Evolutionary conservation across 2,888 invertebrate species (phyloP).

Genomic region (Nomada fabriciana): DNA sequence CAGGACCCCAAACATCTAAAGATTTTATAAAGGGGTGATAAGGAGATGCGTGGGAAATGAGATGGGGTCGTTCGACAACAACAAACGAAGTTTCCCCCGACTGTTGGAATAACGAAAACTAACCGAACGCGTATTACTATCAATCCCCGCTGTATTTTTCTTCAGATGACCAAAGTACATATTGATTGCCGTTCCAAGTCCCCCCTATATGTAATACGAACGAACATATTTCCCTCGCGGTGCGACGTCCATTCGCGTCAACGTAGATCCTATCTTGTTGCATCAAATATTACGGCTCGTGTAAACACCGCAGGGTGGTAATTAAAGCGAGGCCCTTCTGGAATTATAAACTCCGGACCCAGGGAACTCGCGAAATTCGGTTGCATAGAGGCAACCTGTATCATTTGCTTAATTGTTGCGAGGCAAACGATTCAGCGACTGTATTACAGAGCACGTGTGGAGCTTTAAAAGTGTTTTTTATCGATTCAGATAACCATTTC

Average conservation of each 20-base stretch:
- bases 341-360: slow-evolving; percentile 41
- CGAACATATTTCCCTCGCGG: slow-evolving; percentile 19
- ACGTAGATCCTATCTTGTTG: slow-evolving; percentile 35
- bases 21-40: no score
- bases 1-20: no score
- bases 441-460: no score
- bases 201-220: background rate
- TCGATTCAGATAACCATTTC: no score
- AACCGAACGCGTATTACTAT: background rate
- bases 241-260: slow-evolving; percentile 11
- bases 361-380: slow-evolving; percentile 22
- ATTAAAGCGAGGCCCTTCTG: slow-evolving; percentile 51
- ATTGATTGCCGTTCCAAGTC: slow-evolving; percentile 28
- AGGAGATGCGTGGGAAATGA: no score
- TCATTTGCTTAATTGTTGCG: no score
- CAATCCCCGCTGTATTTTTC: background rate
- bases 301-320: slow-evolving; percentile 55
- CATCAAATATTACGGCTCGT: slow-evolving; percentile 51
- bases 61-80: no score
- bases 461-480: no score
- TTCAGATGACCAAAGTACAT: background rate
- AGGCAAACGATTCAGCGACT: no score
- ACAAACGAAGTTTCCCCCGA: no score
- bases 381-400: background rate
- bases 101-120: no score